Base-by-base conservation (phyloP, 1,140 invertebrate species). In the Diabrotica undecimpunctata region DNA sequence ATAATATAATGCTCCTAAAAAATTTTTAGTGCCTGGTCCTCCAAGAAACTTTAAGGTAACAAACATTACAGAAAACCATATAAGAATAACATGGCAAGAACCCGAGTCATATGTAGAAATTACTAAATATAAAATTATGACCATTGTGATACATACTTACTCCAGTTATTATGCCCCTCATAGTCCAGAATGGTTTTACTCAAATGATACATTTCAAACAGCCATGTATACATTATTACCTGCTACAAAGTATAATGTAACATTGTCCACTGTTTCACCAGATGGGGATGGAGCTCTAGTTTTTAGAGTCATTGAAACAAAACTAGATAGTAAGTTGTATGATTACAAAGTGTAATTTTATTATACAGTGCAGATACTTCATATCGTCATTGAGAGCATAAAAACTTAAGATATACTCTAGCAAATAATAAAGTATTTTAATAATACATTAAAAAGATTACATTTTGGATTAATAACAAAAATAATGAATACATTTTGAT, bases 171-270 rank as follows among this genome's bases (percentile, higher is more conserved):
- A 67, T 64, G 67, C 61, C 54, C 61, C 64, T 37, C 62, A 38
- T 52, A 65, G 53, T 52, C 60, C 54, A 6, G 61, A 63, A 53
- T 77, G 70, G 70, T 62, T 60, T 14, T 77, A 72, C 66, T 70
- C 71, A 7, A 75, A 77, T 69, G 66, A 72, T 58, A 77, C 75
- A 9, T 74, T 72, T 59, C 60, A 70, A 63, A 72, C 70, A 50
- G 68, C 69, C 61, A 36, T 75, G 10, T 63, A 70, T 25, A 71
- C 67, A 46, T 66, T 78, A 41, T 65, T 74, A 60, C 70, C 77
- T 14, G 72, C 70, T 38, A 73, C 75, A 6, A 67, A 65, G 54
- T 78, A 77, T 66, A 78, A 78, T 65, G 58, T 78, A 12, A 74
- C 68, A 57, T 41, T 78, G 41, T 66, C 63, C 46, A 70, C 74